Percentiles rank a stretch among this genome's conserved stretches.
These are phyloP conservation scores for Eupithecia centaureata DNA, from an alignment of 2,888 invertebrate genomes.

Conservation along the genomic window DNA sequence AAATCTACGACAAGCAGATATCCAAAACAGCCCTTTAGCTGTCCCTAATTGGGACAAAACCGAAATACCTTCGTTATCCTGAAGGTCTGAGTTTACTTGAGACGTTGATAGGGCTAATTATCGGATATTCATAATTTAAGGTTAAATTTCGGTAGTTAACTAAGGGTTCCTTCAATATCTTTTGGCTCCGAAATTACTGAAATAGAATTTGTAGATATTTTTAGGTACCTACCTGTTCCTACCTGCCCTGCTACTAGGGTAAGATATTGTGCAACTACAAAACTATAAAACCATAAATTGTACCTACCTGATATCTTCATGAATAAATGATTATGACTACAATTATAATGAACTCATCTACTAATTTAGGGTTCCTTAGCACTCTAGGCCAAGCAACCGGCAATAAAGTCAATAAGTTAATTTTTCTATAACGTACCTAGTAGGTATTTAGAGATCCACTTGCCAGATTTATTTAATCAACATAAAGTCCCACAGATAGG, in stretches of 20 bases:
- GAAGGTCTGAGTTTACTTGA: conserved; percentile 1
- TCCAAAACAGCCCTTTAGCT: conserved; percentile 21
- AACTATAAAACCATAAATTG: no score
- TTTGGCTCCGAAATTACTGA: not conserved
- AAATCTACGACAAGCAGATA: conserved; percentile 8
- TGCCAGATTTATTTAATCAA: not conserved
- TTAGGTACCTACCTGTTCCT: no score
- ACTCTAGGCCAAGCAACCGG: not conserved
- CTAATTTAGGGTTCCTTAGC: not conserved
- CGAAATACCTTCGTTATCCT: conserved; percentile 27
- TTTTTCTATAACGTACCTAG: not conserved
- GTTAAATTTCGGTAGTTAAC: not conserved
- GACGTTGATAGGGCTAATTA: conserved; percentile 19
- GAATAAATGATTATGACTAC: no score
- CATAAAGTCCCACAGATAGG: no score
- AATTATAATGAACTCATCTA: no score
- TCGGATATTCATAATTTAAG: conserved; percentile 14
- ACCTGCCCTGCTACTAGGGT: no score
- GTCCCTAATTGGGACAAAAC: conserved; percentile 27
- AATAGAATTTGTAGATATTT: no score
- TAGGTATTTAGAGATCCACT: not conserved
- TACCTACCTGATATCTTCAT: no score
- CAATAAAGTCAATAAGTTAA: not conserved
- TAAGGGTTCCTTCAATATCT: not conserved
- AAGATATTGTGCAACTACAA: no score